Base-by-base conservation (phyloP, 2,797 vertebrate genomes). In the Holocentrus rufus region DNA sequence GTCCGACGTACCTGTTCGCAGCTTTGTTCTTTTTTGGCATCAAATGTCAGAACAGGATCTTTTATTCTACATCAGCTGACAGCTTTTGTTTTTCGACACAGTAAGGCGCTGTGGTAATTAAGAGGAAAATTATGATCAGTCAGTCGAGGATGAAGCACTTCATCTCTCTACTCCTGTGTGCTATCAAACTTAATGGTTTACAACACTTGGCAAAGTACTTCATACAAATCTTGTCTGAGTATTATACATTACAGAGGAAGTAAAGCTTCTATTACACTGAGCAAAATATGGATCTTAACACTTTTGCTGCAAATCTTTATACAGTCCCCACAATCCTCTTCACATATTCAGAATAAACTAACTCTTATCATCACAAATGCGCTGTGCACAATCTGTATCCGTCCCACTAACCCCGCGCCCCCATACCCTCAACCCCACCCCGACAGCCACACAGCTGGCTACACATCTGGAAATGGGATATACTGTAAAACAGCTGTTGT, bases 401-500 rank as follows among this genome's bases (percentile, higher is more conserved):
- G 13, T 66, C 27, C 55, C 0, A 0, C 23, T 65, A 7, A 5
- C 42, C 42, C 42, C 42, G 14, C 4, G 14, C 9, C 36, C 36
- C 52, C 53, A 27, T 5, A 63, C 70, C 4, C 25, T 27, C 25
- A 27, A 4, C 61, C 36, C 62, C 9, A 46, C n/a, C 54, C 65
- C 47, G 60, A 70, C 53, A 27, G 61, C 2, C 39, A 65, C 54
- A 60, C 70, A 83, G 78, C 76, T 86, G 74, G 67, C 42, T 54
- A 67, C 69, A 79, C 87, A 85, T 87, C 85, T 87, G 72, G 79
- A 83, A 69, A 80, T 50, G 20, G 42, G 50, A 72, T 74, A 34
- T 1, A 55, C 23, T 77, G 53, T 36, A 82, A 66, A 59, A 85
- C 84, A 85, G 84, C 79, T 88, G 73, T 75, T 70, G 77, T 59